Evolutionary conservation across 2,797 vertebrate species (phyloP).

Genomic region (Myripristis murdjan): DNA sequence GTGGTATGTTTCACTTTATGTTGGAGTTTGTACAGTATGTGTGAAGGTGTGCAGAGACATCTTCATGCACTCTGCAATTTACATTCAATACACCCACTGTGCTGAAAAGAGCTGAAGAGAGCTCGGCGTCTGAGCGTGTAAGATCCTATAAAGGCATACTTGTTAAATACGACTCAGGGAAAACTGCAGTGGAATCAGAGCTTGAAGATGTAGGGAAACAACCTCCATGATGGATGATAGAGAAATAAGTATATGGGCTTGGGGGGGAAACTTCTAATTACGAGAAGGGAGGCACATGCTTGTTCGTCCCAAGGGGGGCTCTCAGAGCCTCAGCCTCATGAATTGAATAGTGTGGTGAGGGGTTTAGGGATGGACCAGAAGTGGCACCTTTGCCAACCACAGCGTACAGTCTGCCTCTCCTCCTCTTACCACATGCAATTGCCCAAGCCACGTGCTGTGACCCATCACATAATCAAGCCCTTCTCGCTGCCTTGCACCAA

Average conservation of each 20-base stretch:
- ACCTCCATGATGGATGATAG: conserved; percentile 78
- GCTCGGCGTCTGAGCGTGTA: conserved; percentile 24
- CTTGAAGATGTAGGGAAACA: conserved; percentile 61
- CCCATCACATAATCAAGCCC: conserved; percentile 79
- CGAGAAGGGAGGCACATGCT: conserved; percentile 67
- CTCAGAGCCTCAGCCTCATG: conserved; percentile 72
- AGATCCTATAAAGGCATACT: conserved; percentile 69
- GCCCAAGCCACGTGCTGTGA: conserved; percentile 45
- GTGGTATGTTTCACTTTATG: conserved; percentile 49
- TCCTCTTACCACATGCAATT: conserved; percentile 72
- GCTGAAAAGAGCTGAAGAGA: conserved; percentile 41
- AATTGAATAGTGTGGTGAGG: conserved; percentile 79
- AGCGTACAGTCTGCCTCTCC: conserved; percentile 63
- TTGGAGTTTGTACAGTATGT: conserved; percentile 44
- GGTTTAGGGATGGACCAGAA: conserved; percentile 74
- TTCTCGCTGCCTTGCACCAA: conserved; percentile 68
- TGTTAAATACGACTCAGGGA: conserved; percentile 55
- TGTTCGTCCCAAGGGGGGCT: conserved; percentile 66
- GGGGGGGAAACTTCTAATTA: conserved; percentile 80
- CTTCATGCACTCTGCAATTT: conserved; percentile 52
- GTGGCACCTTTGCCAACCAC: conserved; percentile 81
- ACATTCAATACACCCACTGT: conserved; percentile 64
- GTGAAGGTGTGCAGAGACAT: conserved; percentile 50
- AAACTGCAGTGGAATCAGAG: conserved; percentile 52
- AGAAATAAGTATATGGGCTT: conserved; percentile 76